A percentile compares a stretch with the other conserved stretches of the same genome.
phyloP scores from a whole-genome alignment of 2,113 vertebrate species.

The Marmota flaviventris region DNA sequence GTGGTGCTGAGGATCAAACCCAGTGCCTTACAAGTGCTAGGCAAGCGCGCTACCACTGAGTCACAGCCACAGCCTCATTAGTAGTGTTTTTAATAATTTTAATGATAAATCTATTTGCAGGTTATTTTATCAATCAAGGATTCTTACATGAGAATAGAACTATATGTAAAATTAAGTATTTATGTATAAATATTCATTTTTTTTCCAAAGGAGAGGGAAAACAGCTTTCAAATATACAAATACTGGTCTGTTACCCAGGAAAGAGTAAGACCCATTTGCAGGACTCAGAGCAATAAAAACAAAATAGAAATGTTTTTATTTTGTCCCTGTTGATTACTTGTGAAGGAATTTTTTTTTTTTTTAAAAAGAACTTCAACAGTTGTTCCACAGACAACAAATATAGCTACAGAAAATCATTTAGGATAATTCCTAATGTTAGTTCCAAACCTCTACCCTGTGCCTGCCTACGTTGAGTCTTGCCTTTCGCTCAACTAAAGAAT shows the following conservation, averaged over 20 bases:
- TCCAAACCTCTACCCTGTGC: not conserved
- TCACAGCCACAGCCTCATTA: not conserved
- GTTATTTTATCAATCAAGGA: slow-evolving; percentile 21
- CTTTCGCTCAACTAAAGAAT: not conserved
- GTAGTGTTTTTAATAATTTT: slow-evolving; percentile 19
- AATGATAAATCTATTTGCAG: slow-evolving; percentile 1
- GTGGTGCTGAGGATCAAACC: too few species aligned
- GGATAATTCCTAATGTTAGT: not conserved
- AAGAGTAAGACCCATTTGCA: slow-evolving; percentile 13
- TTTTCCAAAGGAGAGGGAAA: not conserved
- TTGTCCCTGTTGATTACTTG: not conserved
- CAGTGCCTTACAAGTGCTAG: too few species aligned
- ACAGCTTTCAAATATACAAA: not conserved
- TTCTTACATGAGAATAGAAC: not conserved
- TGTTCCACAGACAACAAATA: not conserved
- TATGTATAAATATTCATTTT: not conserved
- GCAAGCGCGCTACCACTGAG: too few species aligned
- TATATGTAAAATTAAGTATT: not conserved
- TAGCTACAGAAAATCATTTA: not conserved
- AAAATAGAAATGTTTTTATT: slow-evolving; percentile 30
- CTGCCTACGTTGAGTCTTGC: not conserved
- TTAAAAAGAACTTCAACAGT: not conserved
- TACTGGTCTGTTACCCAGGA: not conserved
- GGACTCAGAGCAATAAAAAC: not conserved
- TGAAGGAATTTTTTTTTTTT: not conserved